phyloP scores from a whole-genome alignment of 2,113 vertebrate genomes.

The Nematolebias whitei region DNA sequence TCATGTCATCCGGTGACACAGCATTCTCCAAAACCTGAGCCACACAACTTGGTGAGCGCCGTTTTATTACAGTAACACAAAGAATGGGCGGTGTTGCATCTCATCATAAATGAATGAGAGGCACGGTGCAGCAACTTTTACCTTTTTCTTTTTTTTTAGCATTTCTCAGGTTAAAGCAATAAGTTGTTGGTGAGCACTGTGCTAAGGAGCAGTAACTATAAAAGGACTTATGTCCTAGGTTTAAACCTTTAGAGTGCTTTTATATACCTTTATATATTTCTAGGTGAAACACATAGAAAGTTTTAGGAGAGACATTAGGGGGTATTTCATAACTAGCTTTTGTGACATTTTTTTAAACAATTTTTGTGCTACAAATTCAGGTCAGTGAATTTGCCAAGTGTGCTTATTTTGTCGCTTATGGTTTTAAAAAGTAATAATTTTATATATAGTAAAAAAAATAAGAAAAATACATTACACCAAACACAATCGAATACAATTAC shows the following conservation, averaged over 20 bases:
- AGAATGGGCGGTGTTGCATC: background rate
- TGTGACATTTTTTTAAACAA: too few relatives aligned
- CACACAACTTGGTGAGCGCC: constrained; percentile 4
- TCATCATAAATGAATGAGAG: constrained; percentile 13
- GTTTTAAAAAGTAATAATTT: too few relatives aligned
- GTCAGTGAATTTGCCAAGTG: too few relatives aligned
- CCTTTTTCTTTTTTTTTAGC: background rate
- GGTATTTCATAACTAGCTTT: too few relatives aligned
- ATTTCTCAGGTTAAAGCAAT: constrained; percentile 20
- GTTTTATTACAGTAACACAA: constrained; percentile 3
- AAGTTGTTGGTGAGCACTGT: constrained; percentile 27
- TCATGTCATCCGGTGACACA: constrained; percentile 7
- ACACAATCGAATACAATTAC: too few relatives aligned
- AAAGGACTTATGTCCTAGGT: background rate
- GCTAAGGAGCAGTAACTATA: constrained; percentile 21
- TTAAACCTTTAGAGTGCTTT: background rate
- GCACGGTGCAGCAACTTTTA: background rate
- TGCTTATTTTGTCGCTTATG: too few relatives aligned
- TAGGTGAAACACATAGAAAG: too few relatives aligned
- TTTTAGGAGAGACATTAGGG: too few relatives aligned
- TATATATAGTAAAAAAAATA: too few relatives aligned
- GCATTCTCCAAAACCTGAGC: constrained; percentile 19
- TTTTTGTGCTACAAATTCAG: too few relatives aligned
- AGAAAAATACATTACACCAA: too few relatives aligned
- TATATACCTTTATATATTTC: too few relatives aligned